Evolutionary conservation across 64 coral and sea anemone species (phyloP).

Genomic region (Dendronephthya gigantea): DNA sequence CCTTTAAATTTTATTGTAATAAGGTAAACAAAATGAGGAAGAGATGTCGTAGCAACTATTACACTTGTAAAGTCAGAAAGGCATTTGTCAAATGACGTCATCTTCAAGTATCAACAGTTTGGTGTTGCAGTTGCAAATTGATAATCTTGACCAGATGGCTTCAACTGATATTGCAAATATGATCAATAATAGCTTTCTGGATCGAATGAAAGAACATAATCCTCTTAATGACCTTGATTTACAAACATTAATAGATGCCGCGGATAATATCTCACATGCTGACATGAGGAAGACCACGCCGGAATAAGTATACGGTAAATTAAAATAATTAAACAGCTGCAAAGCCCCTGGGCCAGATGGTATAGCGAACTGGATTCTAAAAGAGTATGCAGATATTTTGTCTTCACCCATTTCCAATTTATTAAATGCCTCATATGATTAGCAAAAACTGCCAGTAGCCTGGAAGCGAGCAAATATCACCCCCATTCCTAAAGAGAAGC

Average conservation of each 20-base stretch:
- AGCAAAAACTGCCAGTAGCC: neutral
- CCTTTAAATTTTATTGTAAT: no score
- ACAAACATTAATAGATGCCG: no score
- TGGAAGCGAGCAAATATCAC: slow-evolving; percentile 5
- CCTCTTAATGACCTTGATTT: no score
- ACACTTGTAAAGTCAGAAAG: neutral
- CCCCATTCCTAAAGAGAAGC: slow-evolving; percentile 9
- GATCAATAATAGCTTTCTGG: slow-evolving; percentile 28
- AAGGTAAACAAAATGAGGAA: no score
- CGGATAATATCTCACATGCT: no score
- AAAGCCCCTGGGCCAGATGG: slow-evolving; percentile 8
- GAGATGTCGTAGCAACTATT: no score
- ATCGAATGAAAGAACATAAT: slow-evolving; percentile 34
- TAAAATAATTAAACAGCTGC: neutral
- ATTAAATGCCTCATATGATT: neutral
- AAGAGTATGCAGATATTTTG: neutral
- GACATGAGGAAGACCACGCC: no score
- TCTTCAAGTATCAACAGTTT: slow-evolving; percentile 4
- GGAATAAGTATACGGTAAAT: neutral
- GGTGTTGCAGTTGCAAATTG: no score
- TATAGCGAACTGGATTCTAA: slow-evolving; percentile 1
- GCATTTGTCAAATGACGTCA: slow-evolving; percentile 22
- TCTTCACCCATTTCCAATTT: neutral
- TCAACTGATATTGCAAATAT: no score
- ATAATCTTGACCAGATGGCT: no score